phyloP scores from a whole-genome alignment of 2,797 vertebrate genomes.

The Phalloptychus januarius region DNA sequence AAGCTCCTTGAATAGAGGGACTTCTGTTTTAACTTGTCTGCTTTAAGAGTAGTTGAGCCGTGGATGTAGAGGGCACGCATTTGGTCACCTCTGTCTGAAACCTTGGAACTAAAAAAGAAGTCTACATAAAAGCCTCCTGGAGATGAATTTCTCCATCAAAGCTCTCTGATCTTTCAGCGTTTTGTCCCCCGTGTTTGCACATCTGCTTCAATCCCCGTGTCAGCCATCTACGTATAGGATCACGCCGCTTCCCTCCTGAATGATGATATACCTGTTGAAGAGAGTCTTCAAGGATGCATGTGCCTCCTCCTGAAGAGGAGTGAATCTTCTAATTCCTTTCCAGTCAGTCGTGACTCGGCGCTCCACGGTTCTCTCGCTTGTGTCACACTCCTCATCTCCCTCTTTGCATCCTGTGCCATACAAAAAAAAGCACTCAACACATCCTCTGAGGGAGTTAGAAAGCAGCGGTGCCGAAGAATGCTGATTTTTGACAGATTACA shows the following conservation, averaged over 20 bases:
- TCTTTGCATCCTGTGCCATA: constrained; percentile 67
- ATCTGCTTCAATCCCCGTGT: constrained; percentile 37
- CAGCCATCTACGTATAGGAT: constrained; percentile 14
- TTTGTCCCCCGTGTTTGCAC: constrained; percentile 13
- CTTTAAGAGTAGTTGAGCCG: constrained; percentile 1
- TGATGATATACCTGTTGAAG: constrained; percentile 47
- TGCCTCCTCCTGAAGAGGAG: constrained; percentile 47
- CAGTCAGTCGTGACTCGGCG: constrained; percentile 55
- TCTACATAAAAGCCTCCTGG: constrained; percentile 14
- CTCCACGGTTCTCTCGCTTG: constrained; percentile 40
- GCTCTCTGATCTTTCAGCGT: constrained; percentile 40
- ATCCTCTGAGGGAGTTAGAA: constrained; percentile 66
- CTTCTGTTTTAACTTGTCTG: constrained; percentile 1
- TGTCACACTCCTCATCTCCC: constrained; percentile 59
- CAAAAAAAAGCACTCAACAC: constrained; percentile 70
- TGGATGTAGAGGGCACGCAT: constrained; percentile 15
- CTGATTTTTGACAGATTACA: constrained; percentile 67
- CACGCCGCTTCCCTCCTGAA: constrained; percentile 39
- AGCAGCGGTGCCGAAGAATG: constrained; percentile 63
- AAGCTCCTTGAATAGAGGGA: not conserved
- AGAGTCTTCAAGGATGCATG: constrained; percentile 25
- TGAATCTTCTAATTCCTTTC: constrained; percentile 56
- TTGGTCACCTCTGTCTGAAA: constrained; percentile 7
- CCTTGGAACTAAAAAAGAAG: not conserved
- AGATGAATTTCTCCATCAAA: constrained; percentile 4